Conservation (phyloP, 2,888 invertebrate species). For the Sinopyrophorus schimmeli region DNA sequence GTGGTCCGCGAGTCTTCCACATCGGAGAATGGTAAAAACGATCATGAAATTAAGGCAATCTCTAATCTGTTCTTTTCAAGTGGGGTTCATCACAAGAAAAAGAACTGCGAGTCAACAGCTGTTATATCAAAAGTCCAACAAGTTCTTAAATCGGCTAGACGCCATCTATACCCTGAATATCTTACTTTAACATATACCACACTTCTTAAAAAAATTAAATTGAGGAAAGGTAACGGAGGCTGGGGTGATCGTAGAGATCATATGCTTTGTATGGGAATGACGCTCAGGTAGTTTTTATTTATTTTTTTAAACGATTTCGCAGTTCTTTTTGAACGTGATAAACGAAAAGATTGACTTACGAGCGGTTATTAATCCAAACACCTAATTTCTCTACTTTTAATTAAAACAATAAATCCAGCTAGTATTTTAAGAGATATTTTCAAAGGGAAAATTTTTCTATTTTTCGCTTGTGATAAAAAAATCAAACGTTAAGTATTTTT, state of each 20-base stretch:
- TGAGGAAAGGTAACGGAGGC: conserved; percentile 92
- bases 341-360: conserved; percentile 11
- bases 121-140: conserved; percentile 84
- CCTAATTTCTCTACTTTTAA: conserved; percentile 10
- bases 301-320: conserved; percentile 10
- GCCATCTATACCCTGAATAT: conserved; percentile 72
- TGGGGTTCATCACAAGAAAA: conserved; percentile 94
- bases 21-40: conserved; percentile 98
- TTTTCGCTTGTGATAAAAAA: conserved; percentile 7
- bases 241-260: conserved; percentile 94
- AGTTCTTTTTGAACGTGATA: conserved; percentile 25
- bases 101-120: conserved; percentile 84
- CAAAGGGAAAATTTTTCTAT: conserved; percentile 5
- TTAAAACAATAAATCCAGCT: conserved; percentile 7
- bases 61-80: conserved; percentile 66
- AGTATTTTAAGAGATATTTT: conserved; percentile 11
- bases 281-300: conserved; percentile 47
- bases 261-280: conserved; percentile 77
- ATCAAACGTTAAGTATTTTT: conserved; percentile 11
- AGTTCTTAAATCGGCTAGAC: conserved; percentile 70
- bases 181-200: conserved; percentile 68
- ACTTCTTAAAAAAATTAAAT: conserved; percentile 71
- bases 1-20: conserved; percentile 95
- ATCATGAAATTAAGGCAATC: no score
- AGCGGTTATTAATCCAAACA: conserved; percentile 4